Conservation (phyloP, 64 coral and sea anemone genomes). For the Dendronephthya gigantea region DNA sequence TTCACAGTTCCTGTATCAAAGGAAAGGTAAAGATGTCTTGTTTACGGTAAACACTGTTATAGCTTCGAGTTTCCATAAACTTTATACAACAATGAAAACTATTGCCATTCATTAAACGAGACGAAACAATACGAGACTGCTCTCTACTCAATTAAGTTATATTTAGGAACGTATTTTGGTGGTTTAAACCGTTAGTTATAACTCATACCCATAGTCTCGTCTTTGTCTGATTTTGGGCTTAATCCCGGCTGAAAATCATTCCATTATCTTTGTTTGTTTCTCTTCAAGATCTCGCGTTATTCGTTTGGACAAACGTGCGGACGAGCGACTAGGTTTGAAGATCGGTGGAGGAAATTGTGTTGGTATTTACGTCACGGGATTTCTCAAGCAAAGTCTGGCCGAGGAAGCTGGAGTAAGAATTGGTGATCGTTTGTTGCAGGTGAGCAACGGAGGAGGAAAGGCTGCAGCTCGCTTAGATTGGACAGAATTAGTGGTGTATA, state of each 20-base stretch:
- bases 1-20: not conserved
- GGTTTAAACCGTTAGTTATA: too few relatives aligned
- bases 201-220: too few relatives aligned
- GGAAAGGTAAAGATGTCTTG: not conserved
- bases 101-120: too few relatives aligned
- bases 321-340: not conserved
- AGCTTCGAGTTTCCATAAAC: not conserved
- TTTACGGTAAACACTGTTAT: not conserved
- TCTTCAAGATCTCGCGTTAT: not conserved
- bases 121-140: too few relatives aligned
- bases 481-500: too few relatives aligned
- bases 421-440: conserved; percentile 12
- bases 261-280: not conserved
- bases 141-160: too few relatives aligned
- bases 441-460: not conserved
- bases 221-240: too few relatives aligned
- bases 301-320: not conserved
- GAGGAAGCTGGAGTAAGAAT: not conserved
- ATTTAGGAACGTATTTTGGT: too few relatives aligned
- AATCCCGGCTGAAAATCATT: too few relatives aligned
- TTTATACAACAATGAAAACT: not conserved
- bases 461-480: too few relatives aligned
- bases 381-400: not conserved
- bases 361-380: not conserved
- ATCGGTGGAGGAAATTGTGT: not conserved